A percentile compares a stretch with the other conserved stretches of the same genome.
These are phyloP conservation scores for Latheticus oryzae DNA, from an alignment of 2,888 invertebrate species.

Conservation along the genomic window DNA sequence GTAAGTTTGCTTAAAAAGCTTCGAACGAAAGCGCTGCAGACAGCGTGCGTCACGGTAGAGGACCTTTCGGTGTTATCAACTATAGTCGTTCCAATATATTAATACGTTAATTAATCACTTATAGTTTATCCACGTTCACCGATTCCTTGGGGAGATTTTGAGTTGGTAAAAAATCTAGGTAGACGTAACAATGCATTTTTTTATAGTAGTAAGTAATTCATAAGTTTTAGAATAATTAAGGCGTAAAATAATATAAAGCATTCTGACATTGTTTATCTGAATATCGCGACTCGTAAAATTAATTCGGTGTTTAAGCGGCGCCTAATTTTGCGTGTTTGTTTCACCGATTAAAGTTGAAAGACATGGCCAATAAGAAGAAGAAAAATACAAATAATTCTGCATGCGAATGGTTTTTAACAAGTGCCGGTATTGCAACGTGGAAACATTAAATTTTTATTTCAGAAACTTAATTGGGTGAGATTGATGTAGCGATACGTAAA, in stretches of 20 bases:
- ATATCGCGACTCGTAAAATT: constrained; percentile 36
- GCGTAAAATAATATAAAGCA: constrained; percentile 18
- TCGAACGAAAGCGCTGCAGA: constrained; percentile 29
- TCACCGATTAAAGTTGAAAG: constrained; percentile 26
- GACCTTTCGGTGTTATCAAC: constrained; percentile 33
- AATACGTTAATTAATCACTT: constrained; percentile 62
- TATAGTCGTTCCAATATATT: constrained; percentile 48
- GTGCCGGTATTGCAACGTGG: constrained; percentile 36
- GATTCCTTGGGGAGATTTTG: no score
- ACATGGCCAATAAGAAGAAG: constrained; percentile 12
- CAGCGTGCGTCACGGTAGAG: constrained; percentile 33
- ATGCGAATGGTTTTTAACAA: constrained; percentile 28
- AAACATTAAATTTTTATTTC: constrained; percentile 40
- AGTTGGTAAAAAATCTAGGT: no score
- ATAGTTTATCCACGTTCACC: constrained; percentile 60
- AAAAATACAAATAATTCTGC: constrained; percentile 16
- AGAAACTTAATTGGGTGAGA: constrained; percentile 44
- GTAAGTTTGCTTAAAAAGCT: constrained; percentile 31
- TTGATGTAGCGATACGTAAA: constrained; percentile 46
- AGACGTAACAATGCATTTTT: no score
- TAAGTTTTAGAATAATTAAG: constrained; percentile 31
- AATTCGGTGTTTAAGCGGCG: constrained; percentile 30
- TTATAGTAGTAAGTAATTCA: no score
- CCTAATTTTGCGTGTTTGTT: constrained; percentile 32
- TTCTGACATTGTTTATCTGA: constrained; percentile 31